Base-by-base conservation (phyloP, 2,797 vertebrate species). In the Melanotaenia trifasciata region DNA sequence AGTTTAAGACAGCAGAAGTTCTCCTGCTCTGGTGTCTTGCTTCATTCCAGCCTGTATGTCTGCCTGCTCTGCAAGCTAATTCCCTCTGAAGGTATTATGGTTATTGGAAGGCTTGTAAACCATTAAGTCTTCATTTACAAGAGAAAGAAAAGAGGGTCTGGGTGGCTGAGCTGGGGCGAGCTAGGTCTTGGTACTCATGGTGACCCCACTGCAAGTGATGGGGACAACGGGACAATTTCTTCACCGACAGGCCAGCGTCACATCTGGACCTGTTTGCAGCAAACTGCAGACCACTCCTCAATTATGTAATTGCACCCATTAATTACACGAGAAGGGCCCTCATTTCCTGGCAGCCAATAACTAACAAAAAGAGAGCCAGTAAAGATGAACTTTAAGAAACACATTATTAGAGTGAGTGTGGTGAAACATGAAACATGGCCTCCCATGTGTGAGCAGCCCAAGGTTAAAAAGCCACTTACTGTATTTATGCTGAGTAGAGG, bases 111-210 rank as follows among this genome's bases (percentile, higher is more conserved):
- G 85, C 92, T 92, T 92, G 93, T 93, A 94, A 94, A 94, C 92
- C 92, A 93, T 92, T 93, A 94, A 91, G 80, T 85, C 86, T 90
- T 91, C 92, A 92, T 95, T 94, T 93, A 93, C 93, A 91, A 89
- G 88, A 85, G 56, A 90, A 92, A 85, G 88, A 87, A 86, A 84
- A 84, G 78, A 74, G 82, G 85, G 78, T 84, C 84, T 85, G 83
- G 80, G 76, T 76, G 36, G 22, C 59, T 74, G 83, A 18, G 9
- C 12, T 77, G 79, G 79, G 79, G 83, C 50, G 51, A 81, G 67
- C 33, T 1, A 51, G 83, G 90, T 81, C 86, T 64, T 79, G 86
- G 84, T 83, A 87, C 65, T 5, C 67, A 51, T 38, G 67, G 78
- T 92, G 91, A 93, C 93, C 93, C 89, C 81, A 83, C 84, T 89